Base-by-base conservation (phyloP, 2,888 invertebrate species). In the Mycalesis mineus region DNA sequence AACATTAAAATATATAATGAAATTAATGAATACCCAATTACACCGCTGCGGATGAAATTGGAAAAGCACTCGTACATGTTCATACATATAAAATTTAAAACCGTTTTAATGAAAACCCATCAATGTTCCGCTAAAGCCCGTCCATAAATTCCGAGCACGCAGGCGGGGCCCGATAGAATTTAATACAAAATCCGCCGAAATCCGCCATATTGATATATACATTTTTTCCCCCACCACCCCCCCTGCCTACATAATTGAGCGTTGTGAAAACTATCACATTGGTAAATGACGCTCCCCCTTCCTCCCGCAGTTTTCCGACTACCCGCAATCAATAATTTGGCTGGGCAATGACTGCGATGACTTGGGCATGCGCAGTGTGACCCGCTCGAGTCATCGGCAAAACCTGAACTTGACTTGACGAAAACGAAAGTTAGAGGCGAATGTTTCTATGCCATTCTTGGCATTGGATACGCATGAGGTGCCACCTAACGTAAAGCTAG, bases 331-430 rank as follows among this genome's bases (percentile, higher is more conserved):
- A 88, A 90, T 90, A 90, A 83, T 84, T 83, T 79, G 82, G 84
- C 84, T 85, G 87, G 87, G 88, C 90, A 84, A 90, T 90, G 88
- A 90, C 86, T 88, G 87, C 81, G 89, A 88, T 90, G 89, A 89
- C 78, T 87, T 73, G 78, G 77, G 75, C 88, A 87, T 86, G 88
- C 89, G 89, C 84, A 75, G 63, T 63, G 47, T 58, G 62, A 53
- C 58, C 67, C 72, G 62, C 68, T 67, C 66, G 77, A 86, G 75
- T 87, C 88, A 86, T 86, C 84, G 83, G 74, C 78, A 84, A 86
- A 84, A 84, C 75, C 85, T 88, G 88, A 88, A 89, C 88, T 89
- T 89, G 89, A 88, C 87, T 88, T 88, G 82, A 70, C 84, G 89
- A 88, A 88, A 89, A 88, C 80, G 89, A 88, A 88, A 88, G 89